Percentiles rank a stretch among this genome's conserved stretches.
Conservation (phyloP, 2,113 vertebrate genomes). For the Nipponia nippon region DNA sequence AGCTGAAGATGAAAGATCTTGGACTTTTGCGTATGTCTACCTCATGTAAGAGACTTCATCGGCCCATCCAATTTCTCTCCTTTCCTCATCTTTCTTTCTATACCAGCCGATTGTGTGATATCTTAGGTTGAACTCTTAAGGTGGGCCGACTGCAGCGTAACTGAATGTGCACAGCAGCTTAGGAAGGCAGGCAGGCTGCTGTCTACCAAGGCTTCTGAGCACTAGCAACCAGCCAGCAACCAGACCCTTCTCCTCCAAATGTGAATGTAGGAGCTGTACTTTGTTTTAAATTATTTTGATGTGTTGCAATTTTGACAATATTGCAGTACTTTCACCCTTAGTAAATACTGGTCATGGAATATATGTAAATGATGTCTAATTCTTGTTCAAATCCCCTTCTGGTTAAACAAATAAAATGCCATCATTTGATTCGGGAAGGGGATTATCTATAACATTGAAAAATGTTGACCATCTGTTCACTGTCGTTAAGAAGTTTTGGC, state of each 20-base stretch:
- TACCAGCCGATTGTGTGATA: background rate
- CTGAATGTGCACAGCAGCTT: background rate
- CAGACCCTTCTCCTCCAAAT: background rate
- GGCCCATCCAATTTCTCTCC: background rate
- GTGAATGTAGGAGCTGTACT: background rate
- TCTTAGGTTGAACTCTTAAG: background rate
- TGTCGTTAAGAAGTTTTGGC: constrained; percentile 52
- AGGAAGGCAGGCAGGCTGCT: background rate
- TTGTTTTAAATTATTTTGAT: background rate
- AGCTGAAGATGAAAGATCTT: background rate
- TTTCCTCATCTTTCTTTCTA: background rate
- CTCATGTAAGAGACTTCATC: background rate
- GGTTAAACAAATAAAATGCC: background rate
- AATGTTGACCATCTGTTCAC: constrained; percentile 43
- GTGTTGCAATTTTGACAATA: background rate
- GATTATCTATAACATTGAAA: constrained; percentile 43
- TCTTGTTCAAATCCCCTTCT: background rate
- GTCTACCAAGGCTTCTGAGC: background rate
- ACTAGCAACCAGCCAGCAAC: background rate
- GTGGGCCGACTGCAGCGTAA: background rate
- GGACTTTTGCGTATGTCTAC: background rate
- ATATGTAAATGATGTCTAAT: background rate
- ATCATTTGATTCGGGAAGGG: constrained; percentile 38
- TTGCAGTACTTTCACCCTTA: background rate
- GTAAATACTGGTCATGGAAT: background rate